phyloP scores from a whole-genome alignment of 2,888 invertebrate genomes.

The Herminia tarsipennalis region DNA sequence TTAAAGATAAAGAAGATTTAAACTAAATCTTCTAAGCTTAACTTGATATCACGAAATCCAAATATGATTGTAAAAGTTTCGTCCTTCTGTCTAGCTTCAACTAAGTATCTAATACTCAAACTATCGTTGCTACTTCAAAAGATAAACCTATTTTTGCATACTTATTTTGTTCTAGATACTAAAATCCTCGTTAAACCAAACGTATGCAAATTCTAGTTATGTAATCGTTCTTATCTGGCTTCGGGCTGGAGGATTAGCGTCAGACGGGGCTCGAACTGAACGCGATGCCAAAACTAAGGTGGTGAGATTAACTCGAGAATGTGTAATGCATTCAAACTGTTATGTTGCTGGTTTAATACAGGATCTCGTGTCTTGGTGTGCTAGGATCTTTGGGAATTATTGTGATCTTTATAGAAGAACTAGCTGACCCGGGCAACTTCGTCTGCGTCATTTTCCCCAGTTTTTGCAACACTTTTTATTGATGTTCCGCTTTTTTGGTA shows the following conservation, averaged over 20 bases:
- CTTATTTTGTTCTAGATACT: slow-evolving; percentile 36
- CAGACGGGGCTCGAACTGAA: slow-evolving; percentile 36
- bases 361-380: slow-evolving; percentile 1
- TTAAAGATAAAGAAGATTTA: too few species aligned
- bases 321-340: slow-evolving; percentile 49
- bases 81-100: too few species aligned
- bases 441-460: too few species aligned
- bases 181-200: slow-evolving; percentile 43
- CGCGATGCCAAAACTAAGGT: slow-evolving; percentile 48
- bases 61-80: too few species aligned
- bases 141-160: slow-evolving; percentile 3
- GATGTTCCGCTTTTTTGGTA: too few species aligned
- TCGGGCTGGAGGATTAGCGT: slow-evolving; percentile 40
- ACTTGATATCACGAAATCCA: too few species aligned
- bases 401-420: too few species aligned
- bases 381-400: not conserved
- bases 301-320: slow-evolving; percentile 43
- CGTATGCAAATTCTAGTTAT: slow-evolving; percentile 43
- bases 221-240: slow-evolving; percentile 46
- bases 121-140: slow-evolving; percentile 1
- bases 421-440: too few species aligned
- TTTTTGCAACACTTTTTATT: too few species aligned
- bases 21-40: too few species aligned
- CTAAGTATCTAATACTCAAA: too few species aligned
- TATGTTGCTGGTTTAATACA: slow-evolving; percentile 38